These are phyloP conservation scores for Pollimyrus isidori DNA, from an alignment of 2,113 vertebrate genomes.

Conservation along the genomic window DNA sequence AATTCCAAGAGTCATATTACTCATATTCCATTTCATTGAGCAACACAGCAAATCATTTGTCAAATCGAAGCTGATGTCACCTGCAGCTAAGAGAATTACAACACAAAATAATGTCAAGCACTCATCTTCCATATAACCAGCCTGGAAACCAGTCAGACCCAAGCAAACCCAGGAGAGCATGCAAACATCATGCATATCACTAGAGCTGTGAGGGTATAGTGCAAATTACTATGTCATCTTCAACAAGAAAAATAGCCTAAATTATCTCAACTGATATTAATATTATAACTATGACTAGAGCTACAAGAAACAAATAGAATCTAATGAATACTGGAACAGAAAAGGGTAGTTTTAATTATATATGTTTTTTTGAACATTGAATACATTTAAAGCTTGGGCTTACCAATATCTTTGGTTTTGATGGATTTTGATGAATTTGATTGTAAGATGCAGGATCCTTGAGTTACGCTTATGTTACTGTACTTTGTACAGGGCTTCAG, in stretches of 20 bases:
- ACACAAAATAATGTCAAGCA: background rate
- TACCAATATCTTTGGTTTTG: background rate
- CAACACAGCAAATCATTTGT: background rate
- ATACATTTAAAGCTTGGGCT: background rate
- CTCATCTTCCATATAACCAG: background rate
- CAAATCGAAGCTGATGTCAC: rapidly evolving
- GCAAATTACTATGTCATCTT: background rate
- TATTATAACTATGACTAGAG: background rate
- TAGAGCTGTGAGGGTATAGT: too few relatives aligned
- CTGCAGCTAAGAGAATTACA: conserved; percentile 14
- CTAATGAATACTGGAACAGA: background rate
- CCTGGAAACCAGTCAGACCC: background rate
- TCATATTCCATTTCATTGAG: background rate
- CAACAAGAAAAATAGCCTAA: background rate
- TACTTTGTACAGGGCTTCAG: background rate
- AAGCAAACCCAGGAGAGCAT: too few relatives aligned
- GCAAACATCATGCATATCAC: too few relatives aligned
- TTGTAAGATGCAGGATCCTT: background rate
- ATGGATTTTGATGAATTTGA: background rate
- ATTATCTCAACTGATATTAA: background rate
- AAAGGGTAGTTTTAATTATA: background rate
- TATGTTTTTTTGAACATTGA: background rate
- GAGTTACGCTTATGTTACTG: background rate
- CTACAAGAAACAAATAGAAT: background rate
- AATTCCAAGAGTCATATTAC: background rate